Evolutionary conservation across 2,888 invertebrate species (phyloP).

Genomic region (Osmoderma eremita): DNA sequence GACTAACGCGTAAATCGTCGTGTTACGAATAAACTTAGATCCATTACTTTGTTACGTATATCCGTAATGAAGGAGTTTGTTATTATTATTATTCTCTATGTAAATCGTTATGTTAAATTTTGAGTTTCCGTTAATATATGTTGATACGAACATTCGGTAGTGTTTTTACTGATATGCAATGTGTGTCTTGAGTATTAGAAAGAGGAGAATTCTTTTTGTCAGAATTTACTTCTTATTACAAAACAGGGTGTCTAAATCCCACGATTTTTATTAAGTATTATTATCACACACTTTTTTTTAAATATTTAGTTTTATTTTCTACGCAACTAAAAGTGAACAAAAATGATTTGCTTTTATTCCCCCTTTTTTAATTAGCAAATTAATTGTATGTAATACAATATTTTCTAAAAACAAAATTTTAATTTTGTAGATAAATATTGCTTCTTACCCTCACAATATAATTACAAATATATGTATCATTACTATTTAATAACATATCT

Average conservation of each 20-base stretch:
- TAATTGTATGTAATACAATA: slow-evolving; percentile 7
- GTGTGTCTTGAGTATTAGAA: slow-evolving; percentile 36
- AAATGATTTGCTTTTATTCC: slow-evolving; percentile 17
- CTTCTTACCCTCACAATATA: slow-evolving; percentile 8
- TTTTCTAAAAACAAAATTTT: too few relatives aligned
- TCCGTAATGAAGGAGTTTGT: not conserved
- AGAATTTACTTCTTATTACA: slow-evolving; percentile 33
- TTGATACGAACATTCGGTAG: slow-evolving; percentile 30
- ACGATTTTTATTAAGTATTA: too few relatives aligned
- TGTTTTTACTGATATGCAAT: slow-evolving; percentile 29
- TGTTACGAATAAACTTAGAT: not conserved
- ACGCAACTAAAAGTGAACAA: slow-evolving; percentile 14
- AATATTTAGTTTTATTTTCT: slow-evolving; percentile 3
- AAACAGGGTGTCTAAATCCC: slow-evolving; percentile 33
- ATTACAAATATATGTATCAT: slow-evolving; percentile 5
- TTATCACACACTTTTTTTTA: not conserved
- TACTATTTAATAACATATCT: not conserved
- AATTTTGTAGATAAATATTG: slow-evolving; percentile 17
- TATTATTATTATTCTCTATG: not conserved
- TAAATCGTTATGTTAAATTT: slow-evolving; percentile 17
- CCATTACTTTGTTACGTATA: not conserved
- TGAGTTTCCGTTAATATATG: slow-evolving; percentile 18
- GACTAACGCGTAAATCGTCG: slow-evolving; percentile 35
- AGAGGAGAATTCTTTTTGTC: slow-evolving; percentile 37
- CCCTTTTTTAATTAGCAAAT: too few relatives aligned